A percentile compares a stretch with the other conserved stretches of the same genome.
These are phyloP conservation scores for Araneus ventricosus DNA, from an alignment of 1,140 invertebrate species.

Conservation along the genomic window DNA sequence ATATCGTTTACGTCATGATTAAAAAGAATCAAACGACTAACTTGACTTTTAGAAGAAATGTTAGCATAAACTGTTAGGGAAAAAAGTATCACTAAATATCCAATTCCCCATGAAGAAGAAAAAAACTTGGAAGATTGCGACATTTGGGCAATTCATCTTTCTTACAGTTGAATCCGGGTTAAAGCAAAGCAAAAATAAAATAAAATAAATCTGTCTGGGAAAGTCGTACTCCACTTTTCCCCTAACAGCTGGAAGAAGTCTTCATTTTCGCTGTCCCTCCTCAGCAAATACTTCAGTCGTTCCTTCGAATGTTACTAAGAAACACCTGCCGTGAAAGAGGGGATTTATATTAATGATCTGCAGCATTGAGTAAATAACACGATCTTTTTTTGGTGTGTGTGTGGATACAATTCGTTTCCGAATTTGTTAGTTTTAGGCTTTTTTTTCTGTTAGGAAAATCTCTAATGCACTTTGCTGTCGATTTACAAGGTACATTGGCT, in stretches of 20 bases:
- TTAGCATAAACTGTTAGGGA: background rate
- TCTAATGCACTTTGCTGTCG: too few species aligned
- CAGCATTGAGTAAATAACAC: background rate
- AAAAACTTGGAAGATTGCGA: background rate
- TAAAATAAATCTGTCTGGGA: background rate
- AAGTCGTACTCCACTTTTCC: slow-evolving; percentile 22
- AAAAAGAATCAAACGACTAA: background rate
- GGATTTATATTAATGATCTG: slow-evolving; percentile 20
- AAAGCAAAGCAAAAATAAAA: background rate
- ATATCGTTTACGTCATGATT: background rate
- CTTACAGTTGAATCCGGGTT: slow-evolving; percentile 6
- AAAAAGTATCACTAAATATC: background rate
- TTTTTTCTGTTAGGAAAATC: too few species aligned
- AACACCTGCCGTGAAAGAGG: background rate
- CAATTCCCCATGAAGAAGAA: background rate
- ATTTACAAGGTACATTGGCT: too few species aligned
- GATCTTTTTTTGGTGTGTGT: background rate
- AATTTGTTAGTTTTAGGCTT: background rate
- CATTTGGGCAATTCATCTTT: background rate
- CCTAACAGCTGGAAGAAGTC: slow-evolving; percentile 6
- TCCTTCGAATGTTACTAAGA: background rate
- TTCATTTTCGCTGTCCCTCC: background rate
- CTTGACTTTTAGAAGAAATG: background rate
- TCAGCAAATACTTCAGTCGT: background rate
- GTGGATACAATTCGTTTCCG: background rate